Percentiles rank a stretch among this genome's conserved stretches.
Conservation (phyloP, 1,140 invertebrate genomes). For the Lanistes nyassanus region DNA sequence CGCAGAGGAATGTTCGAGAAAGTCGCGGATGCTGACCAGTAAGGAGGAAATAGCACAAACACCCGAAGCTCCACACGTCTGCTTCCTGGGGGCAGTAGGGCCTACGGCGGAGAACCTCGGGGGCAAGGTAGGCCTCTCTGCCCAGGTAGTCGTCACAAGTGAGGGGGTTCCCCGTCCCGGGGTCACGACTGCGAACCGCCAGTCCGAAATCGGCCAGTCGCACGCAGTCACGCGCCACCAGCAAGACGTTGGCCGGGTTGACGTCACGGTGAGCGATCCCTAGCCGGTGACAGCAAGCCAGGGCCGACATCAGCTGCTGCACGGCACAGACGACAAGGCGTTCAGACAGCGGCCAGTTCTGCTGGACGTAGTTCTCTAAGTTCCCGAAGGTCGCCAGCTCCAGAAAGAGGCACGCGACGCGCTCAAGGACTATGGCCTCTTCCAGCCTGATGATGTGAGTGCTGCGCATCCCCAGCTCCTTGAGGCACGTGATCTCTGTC, state of each 20-base stretch:
- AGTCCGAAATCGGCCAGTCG: constrained; percentile 51
- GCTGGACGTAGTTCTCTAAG: constrained; percentile 32
- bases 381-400: constrained; percentile 46
- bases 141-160: constrained; percentile 45
- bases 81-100: constrained; percentile 39
- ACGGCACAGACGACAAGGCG: constrained; percentile 21
- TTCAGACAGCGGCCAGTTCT: constrained; percentile 16
- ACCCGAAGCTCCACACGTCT: constrained; percentile 48
- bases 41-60: constrained; percentile 36
- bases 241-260: constrained; percentile 46
- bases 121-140: constrained; percentile 39
- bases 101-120: constrained; percentile 35
- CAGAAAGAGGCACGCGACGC: constrained; percentile 42
- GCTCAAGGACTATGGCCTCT: constrained; percentile 29
- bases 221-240: constrained; percentile 30
- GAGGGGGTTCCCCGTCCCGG: constrained; percentile 22
- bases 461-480: constrained; percentile 34
- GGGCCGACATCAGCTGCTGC: constrained; percentile 37
- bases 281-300: constrained; percentile 39
- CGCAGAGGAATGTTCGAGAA: neutral
- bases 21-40: constrained; percentile 11
- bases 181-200: constrained; percentile 33
- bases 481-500: constrained; percentile 41
- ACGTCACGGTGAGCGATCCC: constrained; percentile 47
- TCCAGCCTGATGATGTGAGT: constrained; percentile 38